Percentiles rank a stretch among this genome's conserved stretches.
Evolutionary conservation across 2,113 vertebrate species (phyloP).

Genomic region (Penelope pileata): DNA sequence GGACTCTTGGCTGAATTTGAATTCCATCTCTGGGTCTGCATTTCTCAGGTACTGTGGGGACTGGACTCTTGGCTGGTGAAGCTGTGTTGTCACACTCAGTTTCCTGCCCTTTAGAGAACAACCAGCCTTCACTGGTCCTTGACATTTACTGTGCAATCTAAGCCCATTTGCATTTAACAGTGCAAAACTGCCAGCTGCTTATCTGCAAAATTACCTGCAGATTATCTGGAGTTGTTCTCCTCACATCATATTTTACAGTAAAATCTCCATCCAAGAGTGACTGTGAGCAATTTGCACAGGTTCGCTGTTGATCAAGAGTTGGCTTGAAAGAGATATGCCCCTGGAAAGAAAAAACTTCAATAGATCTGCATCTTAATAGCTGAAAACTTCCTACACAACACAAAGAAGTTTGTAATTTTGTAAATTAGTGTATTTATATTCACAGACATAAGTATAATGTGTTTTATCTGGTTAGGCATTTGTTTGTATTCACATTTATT

Average conservation of each 20-base stretch:
- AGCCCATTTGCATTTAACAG: neutral
- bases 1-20: neutral
- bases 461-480: neutral
- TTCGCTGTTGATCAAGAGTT: slow-evolving; percentile 84
- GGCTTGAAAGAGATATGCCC: slow-evolving; percentile 87
- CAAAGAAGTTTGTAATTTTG: neutral
- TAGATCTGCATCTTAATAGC: neutral
- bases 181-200: neutral
- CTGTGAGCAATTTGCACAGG: slow-evolving; percentile 80
- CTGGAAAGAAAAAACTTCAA: slow-evolving; percentile 69
- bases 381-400: neutral
- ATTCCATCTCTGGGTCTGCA: neutral
- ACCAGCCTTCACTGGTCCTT: neutral
- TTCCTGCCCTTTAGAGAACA: neutral
- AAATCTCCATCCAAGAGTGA: slow-evolving; percentile 87
- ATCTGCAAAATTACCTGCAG: slow-evolving; percentile 78
- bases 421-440: neutral
- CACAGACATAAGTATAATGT: neutral
- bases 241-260: slow-evolving; percentile 87
- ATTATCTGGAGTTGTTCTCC: slow-evolving; percentile 80
- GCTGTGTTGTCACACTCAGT: neutral
- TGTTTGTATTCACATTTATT: neutral
- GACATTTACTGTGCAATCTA: neutral
- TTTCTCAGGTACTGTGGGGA: neutral
- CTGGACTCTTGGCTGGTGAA: neutral